Percentiles rank a stretch among this genome's conserved stretches.
Conservation (phyloP, 2,888 invertebrate species). For the Acleris emargana region DNA sequence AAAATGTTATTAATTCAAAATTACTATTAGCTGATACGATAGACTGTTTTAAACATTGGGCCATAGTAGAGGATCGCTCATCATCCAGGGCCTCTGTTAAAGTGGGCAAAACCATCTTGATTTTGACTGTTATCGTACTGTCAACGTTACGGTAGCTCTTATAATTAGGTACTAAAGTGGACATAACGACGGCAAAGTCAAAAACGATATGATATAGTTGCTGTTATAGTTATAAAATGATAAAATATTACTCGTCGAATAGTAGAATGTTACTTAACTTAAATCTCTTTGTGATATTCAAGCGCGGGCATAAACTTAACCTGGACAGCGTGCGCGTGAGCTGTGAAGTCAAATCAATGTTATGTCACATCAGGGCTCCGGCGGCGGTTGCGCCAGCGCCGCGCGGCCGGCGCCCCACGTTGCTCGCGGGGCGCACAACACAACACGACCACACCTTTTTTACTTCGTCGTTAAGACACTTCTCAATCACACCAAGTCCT, state of each 20-base stretch:
- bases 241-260: not conserved
- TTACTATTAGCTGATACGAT: too few species aligned
- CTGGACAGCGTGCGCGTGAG: conserved; percentile 14
- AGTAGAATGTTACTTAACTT: not conserved
- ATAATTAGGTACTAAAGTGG: too few species aligned
- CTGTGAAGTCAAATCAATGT: conserved; percentile 31
- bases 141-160: too few species aligned
- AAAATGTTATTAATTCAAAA: too few species aligned
- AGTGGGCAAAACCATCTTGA: too few species aligned
- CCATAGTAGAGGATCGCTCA: too few species aligned
- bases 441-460: conserved; percentile 6
- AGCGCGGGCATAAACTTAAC: conserved; percentile 24
- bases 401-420: conserved; percentile 19
- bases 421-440: conserved; percentile 24
- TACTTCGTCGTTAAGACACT: not conserved
- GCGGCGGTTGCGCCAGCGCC: conserved; percentile 22
- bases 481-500: not conserved
- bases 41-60: too few species aligned
- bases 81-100: too few species aligned
- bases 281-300: not conserved
- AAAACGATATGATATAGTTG: too few species aligned
- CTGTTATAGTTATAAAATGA: not conserved
- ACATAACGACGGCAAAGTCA: too few species aligned
- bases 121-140: too few species aligned
- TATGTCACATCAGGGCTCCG: conserved; percentile 30